Evolutionary conservation across 2,888 invertebrate species (phyloP), one percentile per base, ranked within the genome.

Genomic region (Himalopsyche japonica): DNA sequence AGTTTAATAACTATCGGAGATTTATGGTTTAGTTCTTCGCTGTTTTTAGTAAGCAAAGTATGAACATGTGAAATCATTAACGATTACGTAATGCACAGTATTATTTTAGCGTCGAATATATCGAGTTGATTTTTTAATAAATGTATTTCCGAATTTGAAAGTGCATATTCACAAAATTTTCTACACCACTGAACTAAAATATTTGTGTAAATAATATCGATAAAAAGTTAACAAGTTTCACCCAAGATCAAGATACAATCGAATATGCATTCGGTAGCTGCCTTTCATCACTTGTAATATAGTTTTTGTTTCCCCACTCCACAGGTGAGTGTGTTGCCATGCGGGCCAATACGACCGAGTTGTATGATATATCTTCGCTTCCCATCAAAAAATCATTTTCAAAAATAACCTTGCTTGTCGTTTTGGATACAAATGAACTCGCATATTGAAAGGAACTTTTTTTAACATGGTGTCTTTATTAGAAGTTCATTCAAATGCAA

Each of bases 181-280:
- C 20, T 7, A 76, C 76, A 32, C 76, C 34, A 76, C 76, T 76
- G 76, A 18, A 1, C 5, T 76, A 34, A 76, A 70, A 34, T 34
- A 78, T 79, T 79, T 84, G 37, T 84, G 77, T 24, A 64, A 79
- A 81, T 79, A 81, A 43, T 32, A 49, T 64, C 79, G 70, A 82
- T 82, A 82, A 84, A 84, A 84, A 82, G 64, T 82, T 82, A 82
- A 84, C 84, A 79, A 81, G 77, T 81, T 84, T 84, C 84, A 84
- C 84, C 84, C 79, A 79, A 64, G 79, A 82, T 82, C 82, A 49
- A 82, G 84, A 82, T 84, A 84, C 84, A 84, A 84, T 86, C 86
- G 79, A 84, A 86, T 82, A 83, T 84, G 86, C 84, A 86, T 86
- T 86, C 86, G 86, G 86, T 86, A 86, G 86, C 84, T 18, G 86